These are phyloP conservation scores for Bagarius yarrelli DNA, from an alignment of 2,113 vertebrate genomes.

Conservation along the genomic window DNA sequence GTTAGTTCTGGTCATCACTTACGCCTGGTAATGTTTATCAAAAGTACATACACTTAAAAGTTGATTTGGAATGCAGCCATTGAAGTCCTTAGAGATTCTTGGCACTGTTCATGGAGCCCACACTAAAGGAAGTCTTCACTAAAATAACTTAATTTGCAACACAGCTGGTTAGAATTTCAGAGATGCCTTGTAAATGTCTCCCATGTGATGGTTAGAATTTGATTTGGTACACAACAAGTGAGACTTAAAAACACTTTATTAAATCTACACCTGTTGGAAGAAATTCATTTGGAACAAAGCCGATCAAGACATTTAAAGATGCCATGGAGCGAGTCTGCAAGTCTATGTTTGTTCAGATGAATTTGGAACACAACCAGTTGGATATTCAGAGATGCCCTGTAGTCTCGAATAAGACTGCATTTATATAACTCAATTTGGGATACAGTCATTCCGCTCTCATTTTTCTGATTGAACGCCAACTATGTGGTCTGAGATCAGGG, in stretches of 20 bases:
- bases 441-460: not conserved
- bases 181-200: not conserved
- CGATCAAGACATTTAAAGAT: not conserved
- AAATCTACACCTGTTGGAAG: not conserved
- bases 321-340: not conserved
- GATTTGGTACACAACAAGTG: too few relatives aligned
- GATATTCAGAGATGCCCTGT: not conserved
- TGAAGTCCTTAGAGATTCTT: too few relatives aligned
- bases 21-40: not conserved
- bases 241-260: not conserved
- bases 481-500: not conserved
- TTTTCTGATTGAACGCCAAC: not conserved
- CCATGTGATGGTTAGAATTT: not conserved
- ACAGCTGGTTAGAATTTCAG: not conserved
- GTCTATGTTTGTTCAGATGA: not conserved
- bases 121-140: not conserved
- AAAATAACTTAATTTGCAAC: not conserved
- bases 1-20: not conserved
- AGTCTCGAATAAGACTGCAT: not conserved
- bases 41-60: not conserved
- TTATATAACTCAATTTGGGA: not conserved
- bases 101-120: not conserved
- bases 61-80: not conserved
- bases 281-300: not conserved
- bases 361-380: not conserved